Conservation (phyloP, 2,888 invertebrate genomes). For the Hyppa rectilinea region DNA sequence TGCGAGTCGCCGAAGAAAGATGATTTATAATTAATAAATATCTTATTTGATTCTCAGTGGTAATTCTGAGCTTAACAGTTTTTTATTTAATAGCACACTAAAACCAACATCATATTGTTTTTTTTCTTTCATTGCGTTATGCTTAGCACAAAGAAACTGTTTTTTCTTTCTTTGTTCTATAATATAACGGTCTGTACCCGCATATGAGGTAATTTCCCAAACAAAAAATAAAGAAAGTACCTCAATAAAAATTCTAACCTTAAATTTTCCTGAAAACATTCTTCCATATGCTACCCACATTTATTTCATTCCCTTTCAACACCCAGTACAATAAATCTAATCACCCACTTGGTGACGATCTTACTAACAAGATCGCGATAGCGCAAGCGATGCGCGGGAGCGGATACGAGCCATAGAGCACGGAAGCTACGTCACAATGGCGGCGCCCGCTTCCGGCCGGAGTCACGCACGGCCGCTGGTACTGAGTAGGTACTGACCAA, state of each 20-base stretch:
- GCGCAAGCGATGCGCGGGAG: constrained; percentile 71
- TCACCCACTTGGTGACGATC: constrained; percentile 51
- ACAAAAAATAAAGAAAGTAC: neutral
- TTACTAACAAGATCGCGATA: constrained; percentile 77
- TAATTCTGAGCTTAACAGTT: neutral
- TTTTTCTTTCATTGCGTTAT: too few species aligned
- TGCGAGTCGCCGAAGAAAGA: neutral
- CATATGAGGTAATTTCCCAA: too few species aligned
- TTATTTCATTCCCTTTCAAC: constrained; percentile 4
- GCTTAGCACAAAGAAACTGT: too few species aligned
- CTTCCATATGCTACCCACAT: neutral
- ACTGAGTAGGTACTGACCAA: constrained; percentile 65
- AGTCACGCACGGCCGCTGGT: constrained; percentile 81
- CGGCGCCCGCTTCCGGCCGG: constrained; percentile 78
- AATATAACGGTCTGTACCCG: too few species aligned
- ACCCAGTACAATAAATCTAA: constrained; percentile 59
- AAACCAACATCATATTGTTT: too few species aligned
- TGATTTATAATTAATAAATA: neutral
- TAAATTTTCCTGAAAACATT: neutral
- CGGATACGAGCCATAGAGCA: constrained; percentile 76
- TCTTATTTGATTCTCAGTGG: neutral
- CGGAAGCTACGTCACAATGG: constrained; percentile 78
- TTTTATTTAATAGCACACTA: neutral
- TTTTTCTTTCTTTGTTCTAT: too few species aligned
- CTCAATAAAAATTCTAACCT: neutral